phyloP scores from a whole-genome alignment of 37 sponge, comb jelly and placozoan genomes.

The Trichoplax adhaerens region DNA sequence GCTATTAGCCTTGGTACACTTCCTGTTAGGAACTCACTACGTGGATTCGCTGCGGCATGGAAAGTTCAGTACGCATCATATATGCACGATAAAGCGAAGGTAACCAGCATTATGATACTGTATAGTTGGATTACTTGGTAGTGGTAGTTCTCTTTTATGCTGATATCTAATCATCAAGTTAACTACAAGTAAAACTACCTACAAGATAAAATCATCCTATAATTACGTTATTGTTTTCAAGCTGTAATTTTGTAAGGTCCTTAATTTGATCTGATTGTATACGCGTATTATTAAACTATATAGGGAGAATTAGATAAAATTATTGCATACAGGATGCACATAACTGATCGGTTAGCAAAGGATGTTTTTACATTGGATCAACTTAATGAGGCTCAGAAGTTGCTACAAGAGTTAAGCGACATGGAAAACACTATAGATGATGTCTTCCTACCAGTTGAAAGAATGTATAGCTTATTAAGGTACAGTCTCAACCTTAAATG shows the following conservation, averaged over 20 bases:
- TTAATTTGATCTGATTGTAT: neutral
- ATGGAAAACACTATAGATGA: constrained; percentile 52
- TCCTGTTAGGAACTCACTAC: constrained; percentile 54
- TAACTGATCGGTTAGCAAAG: constrained; percentile 22
- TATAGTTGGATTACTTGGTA: too few species aligned
- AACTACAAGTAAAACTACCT: too few species aligned
- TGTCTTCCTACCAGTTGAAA: constrained; percentile 53
- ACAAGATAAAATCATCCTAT: neutral
- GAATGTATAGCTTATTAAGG: constrained; percentile 38
- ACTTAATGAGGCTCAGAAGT: constrained; percentile 31
- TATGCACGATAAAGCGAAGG: constrained; percentile 61
- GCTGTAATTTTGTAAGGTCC: neutral
- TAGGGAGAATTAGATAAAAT: constrained; percentile 36
- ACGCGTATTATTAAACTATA: neutral
- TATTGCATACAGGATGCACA: constrained; percentile 23
- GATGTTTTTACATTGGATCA: constrained; percentile 36
- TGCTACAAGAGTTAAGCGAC: constrained; percentile 48
- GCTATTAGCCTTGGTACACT: constrained; percentile 36
- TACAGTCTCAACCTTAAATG: neutral
- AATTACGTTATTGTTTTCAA: neutral
- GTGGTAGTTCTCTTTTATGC: too few species aligned
- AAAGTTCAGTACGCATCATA: constrained; percentile 53
- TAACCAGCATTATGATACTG: neutral
- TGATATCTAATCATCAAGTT: too few species aligned
- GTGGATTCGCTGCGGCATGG: constrained; percentile 46